phyloP scores from a whole-genome alignment of 2,797 vertebrate genomes.

The Rhincodon typus region DNA sequence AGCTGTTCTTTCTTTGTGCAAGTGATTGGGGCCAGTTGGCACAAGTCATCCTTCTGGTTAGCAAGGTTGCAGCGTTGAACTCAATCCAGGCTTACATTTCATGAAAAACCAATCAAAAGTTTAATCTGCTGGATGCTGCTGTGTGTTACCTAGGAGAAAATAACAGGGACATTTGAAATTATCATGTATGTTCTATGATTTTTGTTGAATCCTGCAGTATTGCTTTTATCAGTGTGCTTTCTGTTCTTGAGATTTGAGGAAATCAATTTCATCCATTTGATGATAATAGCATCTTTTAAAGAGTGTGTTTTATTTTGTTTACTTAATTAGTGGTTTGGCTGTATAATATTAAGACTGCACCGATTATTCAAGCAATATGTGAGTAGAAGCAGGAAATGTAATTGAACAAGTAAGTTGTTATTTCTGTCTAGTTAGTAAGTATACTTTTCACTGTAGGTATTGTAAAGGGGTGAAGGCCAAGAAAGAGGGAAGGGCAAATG shows the following conservation, averaged over 20 bases:
- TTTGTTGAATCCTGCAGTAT: background rate
- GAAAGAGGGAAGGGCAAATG: background rate
- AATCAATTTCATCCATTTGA: background rate
- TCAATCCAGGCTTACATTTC: background rate
- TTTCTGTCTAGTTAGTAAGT: background rate
- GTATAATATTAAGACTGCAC: background rate
- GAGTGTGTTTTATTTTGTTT: background rate
- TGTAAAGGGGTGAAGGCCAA: background rate
- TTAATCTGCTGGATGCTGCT: background rate
- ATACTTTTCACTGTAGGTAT: background rate
- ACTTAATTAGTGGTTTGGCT: background rate
- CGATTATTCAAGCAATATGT: background rate
- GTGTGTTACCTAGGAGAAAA: background rate
- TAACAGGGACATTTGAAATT: background rate
- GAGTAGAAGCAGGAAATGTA: background rate
- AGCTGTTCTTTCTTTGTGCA: background rate
- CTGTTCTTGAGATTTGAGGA: background rate
- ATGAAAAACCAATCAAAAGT: background rate
- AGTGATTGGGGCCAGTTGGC: background rate
- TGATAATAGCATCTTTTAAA: background rate
- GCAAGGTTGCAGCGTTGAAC: background rate
- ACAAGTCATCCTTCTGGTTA: background rate
- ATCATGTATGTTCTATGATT: background rate
- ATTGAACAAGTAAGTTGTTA: background rate
- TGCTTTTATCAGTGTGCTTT: background rate